Percentiles rank a stretch among this genome's conserved stretches.
Conservation (phyloP, 2,888 invertebrate species). For the Terebella lapidaria region DNA sequence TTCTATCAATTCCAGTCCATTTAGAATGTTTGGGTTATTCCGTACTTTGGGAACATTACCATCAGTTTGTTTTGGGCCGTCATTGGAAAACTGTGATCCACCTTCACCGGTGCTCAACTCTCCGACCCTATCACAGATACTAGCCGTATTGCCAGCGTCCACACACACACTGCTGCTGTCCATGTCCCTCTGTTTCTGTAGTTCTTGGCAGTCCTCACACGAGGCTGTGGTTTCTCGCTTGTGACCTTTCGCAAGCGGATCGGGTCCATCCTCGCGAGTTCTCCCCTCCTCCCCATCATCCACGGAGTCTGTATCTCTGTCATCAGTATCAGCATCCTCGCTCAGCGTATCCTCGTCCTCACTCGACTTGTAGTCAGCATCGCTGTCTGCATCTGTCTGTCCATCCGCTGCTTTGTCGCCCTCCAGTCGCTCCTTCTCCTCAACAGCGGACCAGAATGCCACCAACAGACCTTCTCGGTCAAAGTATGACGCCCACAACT, state of each 20-base stretch:
- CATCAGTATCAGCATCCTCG: slow-evolving; percentile 14
- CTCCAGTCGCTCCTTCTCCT: slow-evolving; percentile 38
- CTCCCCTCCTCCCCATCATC: slow-evolving; percentile 1
- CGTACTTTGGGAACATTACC: no score
- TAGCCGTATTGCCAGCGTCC: no score
- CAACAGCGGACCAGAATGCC: slow-evolving; percentile 86
- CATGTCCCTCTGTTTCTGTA: no score
- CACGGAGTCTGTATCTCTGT: not conserved
- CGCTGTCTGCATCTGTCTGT: slow-evolving; percentile 30
- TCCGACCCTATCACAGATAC: no score
- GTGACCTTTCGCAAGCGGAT: no score
- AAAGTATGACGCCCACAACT: slow-evolving; percentile 82
- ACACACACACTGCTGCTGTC: no score
- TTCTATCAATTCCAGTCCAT: slow-evolving; percentile 66
- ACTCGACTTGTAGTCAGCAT: not conserved
- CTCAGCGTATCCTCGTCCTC: slow-evolving; percentile 12
- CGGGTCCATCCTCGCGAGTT: no score
- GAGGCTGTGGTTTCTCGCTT: no score
- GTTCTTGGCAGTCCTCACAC: no score
- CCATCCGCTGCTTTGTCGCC: not conserved
- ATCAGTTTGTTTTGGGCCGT: slow-evolving; percentile 23
- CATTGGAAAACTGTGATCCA: no score
- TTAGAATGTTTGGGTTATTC: slow-evolving; percentile 55
- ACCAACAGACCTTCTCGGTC: slow-evolving; percentile 65
- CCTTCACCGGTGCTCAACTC: no score